Evolutionary conservation across 2,113 vertebrate species (phyloP), one percentile per base, ranked within the genome.

Genomic region (Suricata suricatta): DNA sequence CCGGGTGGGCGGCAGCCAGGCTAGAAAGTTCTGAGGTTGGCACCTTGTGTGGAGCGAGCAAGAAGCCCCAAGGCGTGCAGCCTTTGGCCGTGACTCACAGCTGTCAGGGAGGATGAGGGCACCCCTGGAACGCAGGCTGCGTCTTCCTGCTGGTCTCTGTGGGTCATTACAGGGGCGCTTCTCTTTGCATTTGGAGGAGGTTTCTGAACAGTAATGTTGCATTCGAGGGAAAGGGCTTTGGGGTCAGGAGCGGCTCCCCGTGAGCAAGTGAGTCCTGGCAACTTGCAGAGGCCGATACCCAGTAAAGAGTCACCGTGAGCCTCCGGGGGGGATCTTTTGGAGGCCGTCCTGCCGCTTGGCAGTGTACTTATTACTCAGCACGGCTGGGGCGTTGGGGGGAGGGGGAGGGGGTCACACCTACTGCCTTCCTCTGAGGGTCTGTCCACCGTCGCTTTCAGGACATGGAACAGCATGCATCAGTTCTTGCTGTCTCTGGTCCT

Each of bases 281-380:
- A 17, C 5, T 31, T 9, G 19, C 0, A 23, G 52, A 89, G 81
- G 35, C 80, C 3, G 71, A 35, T 12, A 2, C 47, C 52, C 16
- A 25, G 63, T 16, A 52, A 31, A 31, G 25, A 10, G 0, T 50
- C 77, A 38, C 1, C 69, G 25, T 19, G 33, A 25, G 17, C 60
- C 25, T 7, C 68, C 12, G 16, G 95, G 90, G 86, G 31, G 44
- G 88, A 93, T 47, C 44, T 66, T 92, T 87, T 68, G 76, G 82
- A 94, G 50, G 64, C 94, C 93, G 82, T 91, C 66, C 0, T 84
- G 35, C 83, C 82, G 64, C 81, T 77, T 11, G 91, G 85, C 80
- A 81, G 74, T 74, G 35, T 79, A 5, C 80, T 23, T 0, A 3
- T 23, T 0, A 3, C 27, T 74, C 33, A 8, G 57, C 33, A 5